Percentiles rank a stretch among this genome's conserved stretches.
Evolutionary conservation across 2,888 invertebrate species (phyloP).

Genomic region (Parascotia fuliginaria): DNA sequence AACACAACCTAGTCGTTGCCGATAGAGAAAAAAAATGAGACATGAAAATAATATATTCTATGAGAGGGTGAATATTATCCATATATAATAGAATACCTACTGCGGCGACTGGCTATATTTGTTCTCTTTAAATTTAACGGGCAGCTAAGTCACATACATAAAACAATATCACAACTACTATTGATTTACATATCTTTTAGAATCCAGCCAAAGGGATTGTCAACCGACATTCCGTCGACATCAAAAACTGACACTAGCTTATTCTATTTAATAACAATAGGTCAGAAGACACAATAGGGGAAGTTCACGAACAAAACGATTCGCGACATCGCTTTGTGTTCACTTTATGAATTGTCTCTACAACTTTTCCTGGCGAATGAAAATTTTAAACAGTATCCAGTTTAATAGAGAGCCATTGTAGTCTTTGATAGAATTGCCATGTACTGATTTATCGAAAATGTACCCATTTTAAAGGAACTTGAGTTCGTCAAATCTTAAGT

Average conservation of each 20-base stretch:
- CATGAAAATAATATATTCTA: too few species aligned
- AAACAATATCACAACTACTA: too few species aligned
- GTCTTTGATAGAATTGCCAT: not conserved
- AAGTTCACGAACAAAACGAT: constrained; percentile 58
- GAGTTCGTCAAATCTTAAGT: too few species aligned
- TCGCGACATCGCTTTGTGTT: constrained; percentile 51
- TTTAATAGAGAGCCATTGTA: constrained; percentile 26
- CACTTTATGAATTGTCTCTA: constrained; percentile 52
- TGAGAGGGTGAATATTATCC: too few species aligned
- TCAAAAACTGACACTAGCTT: constrained; percentile 45
- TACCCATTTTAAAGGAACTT: not conserved
- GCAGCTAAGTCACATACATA: too few species aligned
- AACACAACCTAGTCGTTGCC: too few species aligned
- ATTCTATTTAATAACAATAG: constrained; percentile 51
- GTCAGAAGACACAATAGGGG: constrained; percentile 49
- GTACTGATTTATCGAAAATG: not conserved
- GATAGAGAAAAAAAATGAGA: too few species aligned
- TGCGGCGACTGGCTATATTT: too few species aligned
- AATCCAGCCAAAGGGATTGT: constrained; percentile 12
- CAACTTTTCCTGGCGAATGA: constrained; percentile 40
- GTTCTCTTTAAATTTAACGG: too few species aligned
- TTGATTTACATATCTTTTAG: not conserved
- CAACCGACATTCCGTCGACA: constrained; percentile 25
- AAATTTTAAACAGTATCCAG: constrained; percentile 45
- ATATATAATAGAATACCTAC: too few species aligned